These are phyloP conservation scores for Nothobranchius kuhntae DNA, from an alignment of 2,113 vertebrate species.

Conservation along the genomic window DNA sequence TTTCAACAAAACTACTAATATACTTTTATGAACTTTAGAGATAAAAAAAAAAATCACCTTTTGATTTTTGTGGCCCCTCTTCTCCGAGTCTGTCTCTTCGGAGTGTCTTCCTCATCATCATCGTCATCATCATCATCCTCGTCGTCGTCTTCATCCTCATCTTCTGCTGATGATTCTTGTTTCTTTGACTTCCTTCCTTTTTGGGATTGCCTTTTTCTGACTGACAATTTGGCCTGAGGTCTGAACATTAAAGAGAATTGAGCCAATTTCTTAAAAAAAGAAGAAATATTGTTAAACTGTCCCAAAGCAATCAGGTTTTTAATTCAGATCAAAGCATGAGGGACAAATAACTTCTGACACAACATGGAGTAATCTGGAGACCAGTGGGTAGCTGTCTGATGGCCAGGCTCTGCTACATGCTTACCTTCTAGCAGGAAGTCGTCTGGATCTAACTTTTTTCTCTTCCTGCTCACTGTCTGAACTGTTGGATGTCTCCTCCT, in stretches of 20 bases:
- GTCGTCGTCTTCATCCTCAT: slow-evolving; percentile 85
- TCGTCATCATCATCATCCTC: slow-evolving; percentile 86
- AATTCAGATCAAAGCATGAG: too few species aligned
- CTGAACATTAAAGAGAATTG: slow-evolving; percentile 66
- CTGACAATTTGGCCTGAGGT: slow-evolving; percentile 81
- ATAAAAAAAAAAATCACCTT: slow-evolving; percentile 76
- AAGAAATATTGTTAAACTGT: not conserved
- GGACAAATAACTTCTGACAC: too few species aligned
- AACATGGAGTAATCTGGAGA: too few species aligned
- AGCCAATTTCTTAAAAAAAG: not conserved
- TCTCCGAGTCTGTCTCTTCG: slow-evolving; percentile 92
- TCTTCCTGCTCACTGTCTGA: too few species aligned
- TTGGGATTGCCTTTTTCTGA: slow-evolving; percentile 84
- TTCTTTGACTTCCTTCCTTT: slow-evolving; percentile 87
- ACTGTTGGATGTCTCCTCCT: too few species aligned
- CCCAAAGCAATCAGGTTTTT: not conserved
- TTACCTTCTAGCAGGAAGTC: too few species aligned
- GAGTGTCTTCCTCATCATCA: slow-evolving; percentile 88
- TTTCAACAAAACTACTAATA: too few species aligned
- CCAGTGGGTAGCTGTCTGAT: too few species aligned
- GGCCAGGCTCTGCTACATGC: too few species aligned
- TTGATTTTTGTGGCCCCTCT: slow-evolving; percentile 92
- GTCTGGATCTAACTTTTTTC: too few species aligned
- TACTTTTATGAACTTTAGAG: not conserved
- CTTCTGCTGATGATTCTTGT: slow-evolving; percentile 87